Percentiles rank a stretch among this genome's conserved stretches.
Conservation (phyloP, 2,888 invertebrate genomes). For the Cabera pusaria region DNA sequence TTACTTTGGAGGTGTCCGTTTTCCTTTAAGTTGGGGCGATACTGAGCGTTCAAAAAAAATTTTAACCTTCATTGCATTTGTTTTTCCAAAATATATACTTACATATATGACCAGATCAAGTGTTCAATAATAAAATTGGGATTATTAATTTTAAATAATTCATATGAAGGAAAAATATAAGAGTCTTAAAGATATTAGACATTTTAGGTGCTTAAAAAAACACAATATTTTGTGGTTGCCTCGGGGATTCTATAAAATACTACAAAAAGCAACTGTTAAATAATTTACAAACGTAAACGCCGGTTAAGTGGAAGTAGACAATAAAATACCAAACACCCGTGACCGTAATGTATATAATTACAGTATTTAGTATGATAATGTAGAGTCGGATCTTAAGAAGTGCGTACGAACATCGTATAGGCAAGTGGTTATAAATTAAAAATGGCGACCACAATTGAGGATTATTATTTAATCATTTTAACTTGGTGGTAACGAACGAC, state of each 20-base stretch:
- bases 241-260: conserved; percentile 15
- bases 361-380: conserved; percentile 50
- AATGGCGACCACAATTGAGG: conserved; percentile 3
- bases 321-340: conserved; percentile 40
- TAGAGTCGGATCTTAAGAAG: conserved; percentile 36
- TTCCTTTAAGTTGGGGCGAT: conserved; percentile 35
- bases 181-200: too few species aligned
- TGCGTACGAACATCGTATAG: conserved; percentile 5
- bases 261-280: conserved; percentile 21
- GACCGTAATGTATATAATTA: conserved; percentile 45
- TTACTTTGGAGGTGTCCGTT: conserved; percentile 48
- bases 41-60: too few species aligned
- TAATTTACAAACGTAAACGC: conserved; percentile 32
- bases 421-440: conserved; percentile 4
- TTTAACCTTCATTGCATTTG: too few species aligned
- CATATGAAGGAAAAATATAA: too few species aligned
- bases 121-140: too few species aligned
- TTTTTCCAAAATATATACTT: too few species aligned
- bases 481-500: too few species aligned
- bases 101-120: too few species aligned
- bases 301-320: conserved; percentile 38
- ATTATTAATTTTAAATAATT: too few species aligned
- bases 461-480: conserved; percentile 9
- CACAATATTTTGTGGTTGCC: conserved; percentile 11
- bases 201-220: conserved; percentile 1